These are phyloP conservation scores for Melipona bicolor DNA, from an alignment of 2,888 invertebrate species.

Conservation along the genomic window DNA sequence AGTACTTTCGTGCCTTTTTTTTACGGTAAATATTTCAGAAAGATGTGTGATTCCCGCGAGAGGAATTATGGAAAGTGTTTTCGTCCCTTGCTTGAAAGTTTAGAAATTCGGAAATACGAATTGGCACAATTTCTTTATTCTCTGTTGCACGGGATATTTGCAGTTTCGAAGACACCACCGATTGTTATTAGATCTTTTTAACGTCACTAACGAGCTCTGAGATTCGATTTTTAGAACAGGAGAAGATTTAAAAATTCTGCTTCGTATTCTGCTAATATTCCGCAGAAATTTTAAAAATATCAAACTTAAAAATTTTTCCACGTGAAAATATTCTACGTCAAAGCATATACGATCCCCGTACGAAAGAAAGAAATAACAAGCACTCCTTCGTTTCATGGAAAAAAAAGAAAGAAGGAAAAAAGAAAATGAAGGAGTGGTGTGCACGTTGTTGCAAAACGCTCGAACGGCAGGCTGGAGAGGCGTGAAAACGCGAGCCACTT, in stretches of 20 bases:
- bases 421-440: background rate
- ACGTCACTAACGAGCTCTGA: no score
- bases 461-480: background rate
- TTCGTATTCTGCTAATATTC: no score
- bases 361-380: background rate
- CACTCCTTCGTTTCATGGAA: background rate
- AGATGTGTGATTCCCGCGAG: background rate
- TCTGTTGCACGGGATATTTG: background rate
- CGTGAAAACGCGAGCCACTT: conserved; percentile 24
- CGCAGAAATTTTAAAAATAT: background rate
- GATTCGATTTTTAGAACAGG: no score
- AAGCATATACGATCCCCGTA: background rate
- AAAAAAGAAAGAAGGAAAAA: no score
- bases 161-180: background rate
- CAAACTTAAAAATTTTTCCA: background rate
- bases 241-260: no score
- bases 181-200: background rate
- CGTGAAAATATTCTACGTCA: background rate
- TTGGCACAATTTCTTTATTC: background rate
- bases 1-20: background rate
- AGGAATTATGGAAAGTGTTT: background rate
- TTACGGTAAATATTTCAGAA: background rate
- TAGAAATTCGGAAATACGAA: background rate
- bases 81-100: background rate
- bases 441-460: conserved; percentile 27